These are phyloP conservation scores for Fragum sueziense DNA, from an alignment of 2,888 invertebrate genomes.

Conservation along the genomic window DNA sequence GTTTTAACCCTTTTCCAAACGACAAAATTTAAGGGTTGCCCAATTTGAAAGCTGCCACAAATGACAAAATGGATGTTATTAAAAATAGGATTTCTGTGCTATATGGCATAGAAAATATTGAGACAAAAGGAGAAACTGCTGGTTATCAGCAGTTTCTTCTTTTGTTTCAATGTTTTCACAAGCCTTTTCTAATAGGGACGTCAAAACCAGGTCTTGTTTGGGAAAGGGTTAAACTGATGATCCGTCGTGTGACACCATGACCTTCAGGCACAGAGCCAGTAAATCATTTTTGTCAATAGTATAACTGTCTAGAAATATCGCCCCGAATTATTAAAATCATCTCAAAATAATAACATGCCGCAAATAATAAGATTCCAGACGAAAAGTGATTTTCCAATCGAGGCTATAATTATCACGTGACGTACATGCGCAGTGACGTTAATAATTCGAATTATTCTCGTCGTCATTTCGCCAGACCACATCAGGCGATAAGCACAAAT, in stretches of 20 bases:
- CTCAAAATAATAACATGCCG: slow-evolving; percentile 21
- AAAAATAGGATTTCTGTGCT: too few species aligned
- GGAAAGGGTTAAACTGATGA: slow-evolving; percentile 8
- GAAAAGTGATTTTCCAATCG: slow-evolving; percentile 19
- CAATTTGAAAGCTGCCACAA: too few species aligned
- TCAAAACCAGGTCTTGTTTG: too few species aligned
- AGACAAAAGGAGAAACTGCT: too few species aligned
- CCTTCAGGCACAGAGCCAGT: slow-evolving; percentile 6
- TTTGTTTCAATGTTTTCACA: too few species aligned
- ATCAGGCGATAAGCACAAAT: too few species aligned
- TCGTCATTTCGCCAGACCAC: slow-evolving; percentile 48
- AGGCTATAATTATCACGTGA: slow-evolving; percentile 57
- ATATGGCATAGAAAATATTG: too few species aligned
- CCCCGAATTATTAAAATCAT: slow-evolving; percentile 20
- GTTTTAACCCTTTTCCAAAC: too few species aligned
- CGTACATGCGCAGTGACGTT: slow-evolving; percentile 55
- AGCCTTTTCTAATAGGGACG: too few species aligned
- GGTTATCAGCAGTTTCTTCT: too few species aligned
- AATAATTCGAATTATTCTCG: slow-evolving; percentile 55
- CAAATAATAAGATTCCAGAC: slow-evolving; percentile 26
- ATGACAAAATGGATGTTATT: too few species aligned
- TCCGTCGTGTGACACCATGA: slow-evolving; percentile 13
- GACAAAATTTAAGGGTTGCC: too few species aligned
- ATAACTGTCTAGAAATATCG: slow-evolving; percentile 20
- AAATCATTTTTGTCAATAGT: slow-evolving; percentile 20